Conservation (phyloP, 2,113 vertebrate genomes). For the Cyanoliseus patagonus region DNA sequence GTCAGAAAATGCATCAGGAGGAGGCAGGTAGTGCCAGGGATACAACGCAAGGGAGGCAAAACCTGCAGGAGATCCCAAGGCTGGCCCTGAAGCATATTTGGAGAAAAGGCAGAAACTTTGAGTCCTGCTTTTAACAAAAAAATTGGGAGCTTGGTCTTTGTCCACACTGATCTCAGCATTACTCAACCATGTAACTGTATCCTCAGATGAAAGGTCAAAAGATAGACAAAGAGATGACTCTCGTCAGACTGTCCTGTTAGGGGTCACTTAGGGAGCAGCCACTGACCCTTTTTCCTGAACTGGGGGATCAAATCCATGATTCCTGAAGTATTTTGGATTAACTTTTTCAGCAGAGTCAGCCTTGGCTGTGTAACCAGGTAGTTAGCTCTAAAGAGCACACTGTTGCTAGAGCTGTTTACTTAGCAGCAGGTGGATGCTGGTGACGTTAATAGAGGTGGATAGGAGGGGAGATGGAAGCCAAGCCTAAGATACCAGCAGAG, state of each 20-base stretch:
- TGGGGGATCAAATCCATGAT: background rate
- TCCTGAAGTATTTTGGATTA: background rate
- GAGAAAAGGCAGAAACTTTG: background rate
- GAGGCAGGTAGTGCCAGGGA: background rate
- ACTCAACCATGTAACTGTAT: background rate
- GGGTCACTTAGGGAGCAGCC: background rate
- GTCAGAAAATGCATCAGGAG: background rate
- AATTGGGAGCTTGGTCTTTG: background rate
- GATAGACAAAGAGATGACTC: background rate
- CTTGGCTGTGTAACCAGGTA: background rate
- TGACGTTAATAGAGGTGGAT: conserved; percentile 39
- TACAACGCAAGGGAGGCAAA: background rate
- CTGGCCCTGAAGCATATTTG: background rate
- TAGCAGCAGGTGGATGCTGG: background rate
- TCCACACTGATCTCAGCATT: background rate
- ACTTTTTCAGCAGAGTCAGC: background rate
- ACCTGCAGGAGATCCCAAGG: background rate
- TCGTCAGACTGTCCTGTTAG: background rate
- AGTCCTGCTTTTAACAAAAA: background rate
- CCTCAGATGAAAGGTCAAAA: background rate
- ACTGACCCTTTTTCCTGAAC: background rate
- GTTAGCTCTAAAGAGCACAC: background rate
- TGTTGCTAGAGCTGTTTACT: conserved; percentile 35
- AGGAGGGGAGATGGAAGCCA: conserved; percentile 27
- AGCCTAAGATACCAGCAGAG: background rate